Evolutionary conservation across 2,113 vertebrate genomes (phyloP).

Genomic region (Megalops atlanticus): DNA sequence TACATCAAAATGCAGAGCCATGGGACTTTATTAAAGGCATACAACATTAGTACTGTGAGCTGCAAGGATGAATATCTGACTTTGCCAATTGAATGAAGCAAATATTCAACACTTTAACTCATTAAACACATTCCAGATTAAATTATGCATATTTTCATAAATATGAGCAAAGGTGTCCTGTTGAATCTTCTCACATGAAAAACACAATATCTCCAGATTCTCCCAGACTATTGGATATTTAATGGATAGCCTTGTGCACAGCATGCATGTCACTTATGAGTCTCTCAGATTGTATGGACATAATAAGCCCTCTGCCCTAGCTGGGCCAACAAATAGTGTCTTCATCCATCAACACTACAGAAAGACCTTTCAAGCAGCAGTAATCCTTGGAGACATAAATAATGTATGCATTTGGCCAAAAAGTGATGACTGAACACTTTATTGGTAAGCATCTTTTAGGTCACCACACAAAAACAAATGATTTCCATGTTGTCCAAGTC

Average conservation of each 20-base stretch:
- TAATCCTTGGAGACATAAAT: slow-evolving; percentile 43
- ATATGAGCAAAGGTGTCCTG: too few species aligned
- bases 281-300: slow-evolving; percentile 35
- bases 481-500: slow-evolving; percentile 27
- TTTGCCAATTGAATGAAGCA: slow-evolving; percentile 60
- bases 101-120: slow-evolving; percentile 56
- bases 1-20: slow-evolving; percentile 45
- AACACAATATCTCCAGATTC: background rate
- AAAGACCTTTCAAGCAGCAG: slow-evolving; percentile 37
- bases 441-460: slow-evolving; percentile 46
- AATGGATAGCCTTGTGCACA: slow-evolving; percentile 5
- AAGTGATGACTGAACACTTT: slow-evolving; percentile 35
- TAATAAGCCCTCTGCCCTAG: slow-evolving; percentile 46
- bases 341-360: slow-evolving; percentile 52
- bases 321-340: slow-evolving; percentile 47
- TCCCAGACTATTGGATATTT: background rate
- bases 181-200: background rate
- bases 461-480: slow-evolving; percentile 40
- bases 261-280: slow-evolving; percentile 15
- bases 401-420: slow-evolving; percentile 31
- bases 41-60: slow-evolving; percentile 44
- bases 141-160: slow-evolving; percentile 46
- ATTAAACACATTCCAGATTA: slow-evolving; percentile 47
- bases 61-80: slow-evolving; percentile 48
- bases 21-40: slow-evolving; percentile 51